Base-by-base conservation (phyloP, 2,888 invertebrate genomes). In the Archips xylosteana region DNA sequence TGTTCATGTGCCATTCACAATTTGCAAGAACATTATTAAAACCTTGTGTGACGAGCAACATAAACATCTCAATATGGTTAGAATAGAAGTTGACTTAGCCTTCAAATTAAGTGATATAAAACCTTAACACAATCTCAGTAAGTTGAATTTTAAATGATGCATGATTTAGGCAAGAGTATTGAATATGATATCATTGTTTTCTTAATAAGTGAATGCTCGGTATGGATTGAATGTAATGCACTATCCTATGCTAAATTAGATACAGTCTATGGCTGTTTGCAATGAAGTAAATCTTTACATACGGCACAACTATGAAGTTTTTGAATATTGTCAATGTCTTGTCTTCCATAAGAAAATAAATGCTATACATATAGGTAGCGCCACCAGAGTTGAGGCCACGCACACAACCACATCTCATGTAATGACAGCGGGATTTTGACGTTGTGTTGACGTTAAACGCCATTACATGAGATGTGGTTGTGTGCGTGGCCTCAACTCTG, bases 1-100 rank as follows among this genome's bases (percentile, higher is more conserved):
- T 69, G 73, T 65, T 39, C 73, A 74, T 59, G n/a, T 69, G 73
- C 69, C 69, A 69, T 74, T 60, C 51, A 51, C 45, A n/a, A 74
- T 69, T 73, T 69, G 64, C 73, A 42, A 60, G 51, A 68, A 69
- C 68, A 68, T 45, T 63, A 60, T 39, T 42, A 12, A 42, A 59
- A 57, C 73, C 73, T 73, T 73, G 32, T 42, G 12, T 49, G 45
- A 13, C 68, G 57, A 54, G 42, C 47, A 62, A 39, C 15, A 65
- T 42, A 63, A 34, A 59, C 23, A 64, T 32, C 32, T 13, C 49
- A 63, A 39, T 39, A 54, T 57, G 13, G 51, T 54, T 23, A 54
- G 51, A 54, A 67, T 23, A 54, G 2, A 45, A 54, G 62, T n/a
- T 68, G 10, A 66, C 66, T 45, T 39, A 47, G 12, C 71, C 47